Conservation (phyloP, 2,888 invertebrate species). For the Caenorhabditis sp. region DNA sequence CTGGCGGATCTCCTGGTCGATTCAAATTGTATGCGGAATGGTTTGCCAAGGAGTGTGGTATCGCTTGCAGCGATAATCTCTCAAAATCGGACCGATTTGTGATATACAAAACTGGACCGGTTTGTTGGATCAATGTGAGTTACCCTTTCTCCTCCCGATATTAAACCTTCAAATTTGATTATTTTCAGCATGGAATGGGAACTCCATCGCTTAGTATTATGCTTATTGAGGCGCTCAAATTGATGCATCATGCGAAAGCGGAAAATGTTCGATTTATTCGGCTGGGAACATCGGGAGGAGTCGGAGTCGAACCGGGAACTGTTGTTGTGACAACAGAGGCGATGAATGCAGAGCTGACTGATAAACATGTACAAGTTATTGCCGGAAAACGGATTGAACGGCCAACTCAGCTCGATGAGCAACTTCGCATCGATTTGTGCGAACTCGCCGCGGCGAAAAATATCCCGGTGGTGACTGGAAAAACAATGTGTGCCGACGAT, state of each 20-base stretch:
- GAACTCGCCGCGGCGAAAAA: conserved; percentile 74
- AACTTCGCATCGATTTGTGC: conserved; percentile 83
- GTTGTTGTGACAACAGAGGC: conserved; percentile 92
- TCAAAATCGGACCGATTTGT: conserved; percentile 73
- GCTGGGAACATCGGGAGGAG: conserved; percentile 81
- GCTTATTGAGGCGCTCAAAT: conserved; percentile 92
- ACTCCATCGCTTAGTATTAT: conserved; percentile 93
- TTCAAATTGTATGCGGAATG: conserved; percentile 73
- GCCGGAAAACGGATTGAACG: conserved; percentile 79
- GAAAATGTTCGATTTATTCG: conserved; percentile 84
- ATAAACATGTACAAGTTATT: conserved; percentile 75
- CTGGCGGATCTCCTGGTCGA: conserved; percentile 73
- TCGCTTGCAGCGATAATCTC: conserved; percentile 68
- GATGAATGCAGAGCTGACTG: conserved; percentile 85
- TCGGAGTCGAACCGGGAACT: conserved; percentile 77
- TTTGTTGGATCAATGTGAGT: conserved; percentile 73
- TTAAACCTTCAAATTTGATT: neutral
- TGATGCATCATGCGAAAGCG: conserved; percentile 87
- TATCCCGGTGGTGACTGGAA: conserved; percentile 82
- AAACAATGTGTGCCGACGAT: conserved; percentile 94
- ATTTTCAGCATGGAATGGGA: conserved; percentile 91
- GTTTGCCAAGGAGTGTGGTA: conserved; percentile 67
- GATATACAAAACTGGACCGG: conserved; percentile 73
- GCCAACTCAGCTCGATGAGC: conserved; percentile 83
- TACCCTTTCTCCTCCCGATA: too few relatives aligned